Evolutionary conservation across 1,140 invertebrate species (phyloP).

Genomic region (Nephotettix cincticeps): DNA sequence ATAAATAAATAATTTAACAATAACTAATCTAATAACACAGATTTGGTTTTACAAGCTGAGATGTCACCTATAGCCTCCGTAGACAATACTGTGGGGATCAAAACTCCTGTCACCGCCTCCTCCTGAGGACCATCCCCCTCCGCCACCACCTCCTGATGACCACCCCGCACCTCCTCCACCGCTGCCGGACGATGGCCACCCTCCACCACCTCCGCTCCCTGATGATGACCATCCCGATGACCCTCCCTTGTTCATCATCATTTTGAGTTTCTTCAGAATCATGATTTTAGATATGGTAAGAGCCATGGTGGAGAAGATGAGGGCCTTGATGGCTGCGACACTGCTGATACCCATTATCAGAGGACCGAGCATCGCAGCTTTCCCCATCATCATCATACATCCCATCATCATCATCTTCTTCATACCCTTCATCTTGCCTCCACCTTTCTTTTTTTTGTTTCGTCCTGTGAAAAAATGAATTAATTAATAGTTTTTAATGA

Average conservation of each 20-base stretch:
- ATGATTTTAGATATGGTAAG: constrained; percentile 40
- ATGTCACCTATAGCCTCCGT: constrained; percentile 7
- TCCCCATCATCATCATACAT: constrained; percentile 39
- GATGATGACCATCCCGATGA: constrained; percentile 10
- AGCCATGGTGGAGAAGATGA: constrained; percentile 37
- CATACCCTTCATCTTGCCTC: constrained; percentile 37
- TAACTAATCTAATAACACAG: constrained; percentile 8
- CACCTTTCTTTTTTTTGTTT: constrained; percentile 31
- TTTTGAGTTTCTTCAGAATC: constrained; percentile 39
- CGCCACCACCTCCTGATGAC: constrained; percentile 18
- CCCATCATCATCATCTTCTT: constrained; percentile 44
- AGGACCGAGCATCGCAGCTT: constrained; percentile 38
- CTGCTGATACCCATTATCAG: constrained; percentile 38
- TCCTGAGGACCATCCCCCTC: constrained; percentile 24
- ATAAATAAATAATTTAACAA: constrained; percentile 9
- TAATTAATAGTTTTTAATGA: too few relatives aligned
- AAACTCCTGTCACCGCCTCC: constrained; percentile 24
- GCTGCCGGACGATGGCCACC: constrained; percentile 28
- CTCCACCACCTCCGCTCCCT: constrained; percentile 22
- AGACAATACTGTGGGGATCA: constrained; percentile 1
- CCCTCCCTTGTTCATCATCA: constrained; percentile 26
- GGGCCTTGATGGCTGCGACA: constrained; percentile 41
- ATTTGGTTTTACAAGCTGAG: neutral
- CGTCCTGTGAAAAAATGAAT: constrained; percentile 33
- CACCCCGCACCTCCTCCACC: constrained; percentile 14